phyloP scores from a whole-genome alignment of 2,113 vertebrate genomes.

The Gila orcuttii region DNA sequence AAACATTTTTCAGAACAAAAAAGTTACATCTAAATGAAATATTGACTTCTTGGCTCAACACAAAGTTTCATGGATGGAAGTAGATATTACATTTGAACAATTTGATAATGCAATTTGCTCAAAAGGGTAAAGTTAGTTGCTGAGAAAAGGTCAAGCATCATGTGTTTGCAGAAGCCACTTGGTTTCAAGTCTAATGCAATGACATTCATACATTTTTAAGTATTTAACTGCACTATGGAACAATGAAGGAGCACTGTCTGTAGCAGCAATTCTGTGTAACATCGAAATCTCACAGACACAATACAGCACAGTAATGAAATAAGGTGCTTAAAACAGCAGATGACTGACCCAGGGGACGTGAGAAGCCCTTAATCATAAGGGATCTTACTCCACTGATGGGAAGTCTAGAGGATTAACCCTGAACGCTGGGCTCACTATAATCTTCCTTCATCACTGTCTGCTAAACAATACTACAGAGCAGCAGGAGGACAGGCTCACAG shows the following conservation, averaged over 20 bases:
- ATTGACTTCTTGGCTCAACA: background rate
- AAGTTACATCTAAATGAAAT: background rate
- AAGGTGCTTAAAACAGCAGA: slow-evolving; percentile 24
- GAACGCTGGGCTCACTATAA: background rate
- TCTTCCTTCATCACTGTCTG: background rate
- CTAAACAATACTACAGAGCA: background rate
- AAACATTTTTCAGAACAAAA: background rate
- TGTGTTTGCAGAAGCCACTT: background rate
- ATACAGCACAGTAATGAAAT: slow-evolving; percentile 28
- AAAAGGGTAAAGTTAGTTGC: background rate
- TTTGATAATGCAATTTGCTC: background rate
- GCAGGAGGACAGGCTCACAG: background rate
- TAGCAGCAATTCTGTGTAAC: background rate
- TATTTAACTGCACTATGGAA: slow-evolving; percentile 2
- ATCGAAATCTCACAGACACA: background rate
- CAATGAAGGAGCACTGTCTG: background rate
- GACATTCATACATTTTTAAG: slow-evolving; percentile 1
- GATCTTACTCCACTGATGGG: slow-evolving; percentile 26
- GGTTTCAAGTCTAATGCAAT: background rate
- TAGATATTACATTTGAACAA: background rate
- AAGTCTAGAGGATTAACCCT: slow-evolving; percentile 16
- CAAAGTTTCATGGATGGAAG: background rate
- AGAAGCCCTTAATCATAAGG: slow-evolving; percentile 24
- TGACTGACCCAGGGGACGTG: slow-evolving; percentile 21
- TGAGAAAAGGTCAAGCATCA: background rate